phyloP scores from a whole-genome alignment of 2,113 vertebrate species.

The Quiscalus mexicanus region DNA sequence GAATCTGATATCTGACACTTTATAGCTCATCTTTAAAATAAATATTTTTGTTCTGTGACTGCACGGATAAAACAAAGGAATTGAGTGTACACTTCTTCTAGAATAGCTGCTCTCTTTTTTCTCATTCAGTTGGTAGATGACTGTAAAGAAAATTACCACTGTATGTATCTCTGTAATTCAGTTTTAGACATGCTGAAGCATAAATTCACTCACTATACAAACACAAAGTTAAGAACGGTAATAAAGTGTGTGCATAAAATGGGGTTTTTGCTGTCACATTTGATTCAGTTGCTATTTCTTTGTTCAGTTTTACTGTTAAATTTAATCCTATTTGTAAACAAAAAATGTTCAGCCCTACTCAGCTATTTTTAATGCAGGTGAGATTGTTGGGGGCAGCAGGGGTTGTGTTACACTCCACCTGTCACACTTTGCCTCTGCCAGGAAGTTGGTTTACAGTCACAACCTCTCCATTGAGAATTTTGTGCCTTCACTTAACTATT shows the following conservation, averaged over 20 bases:
- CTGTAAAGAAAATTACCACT: slow-evolving; percentile 10
- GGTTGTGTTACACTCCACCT: background rate
- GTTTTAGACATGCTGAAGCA: slow-evolving; percentile 1
- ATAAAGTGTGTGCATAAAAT: slow-evolving; percentile 54
- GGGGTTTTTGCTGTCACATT: background rate
- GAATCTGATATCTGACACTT: background rate
- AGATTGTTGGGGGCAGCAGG: background rate
- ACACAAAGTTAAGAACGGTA: slow-evolving; percentile 35
- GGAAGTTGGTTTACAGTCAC: background rate
- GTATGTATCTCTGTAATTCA: background rate
- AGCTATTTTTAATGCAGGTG: background rate
- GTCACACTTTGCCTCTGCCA: background rate
- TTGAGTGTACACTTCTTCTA: background rate
- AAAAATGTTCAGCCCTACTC: background rate
- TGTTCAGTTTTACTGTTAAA: slow-evolving; percentile 15
- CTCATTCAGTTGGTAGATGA: background rate
- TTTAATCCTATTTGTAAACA: slow-evolving; percentile 4
- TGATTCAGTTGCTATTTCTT: slow-evolving; percentile 28
- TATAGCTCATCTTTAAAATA: background rate
- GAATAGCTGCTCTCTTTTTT: background rate
- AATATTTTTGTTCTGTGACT: background rate
- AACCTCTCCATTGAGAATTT: background rate
- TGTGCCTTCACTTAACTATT: background rate
- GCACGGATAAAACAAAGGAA: background rate
- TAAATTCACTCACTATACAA: slow-evolving; percentile 34